Evolutionary conservation across 2,113 vertebrate genomes (phyloP).

Genomic region (Stercorarius parasiticus): DNA sequence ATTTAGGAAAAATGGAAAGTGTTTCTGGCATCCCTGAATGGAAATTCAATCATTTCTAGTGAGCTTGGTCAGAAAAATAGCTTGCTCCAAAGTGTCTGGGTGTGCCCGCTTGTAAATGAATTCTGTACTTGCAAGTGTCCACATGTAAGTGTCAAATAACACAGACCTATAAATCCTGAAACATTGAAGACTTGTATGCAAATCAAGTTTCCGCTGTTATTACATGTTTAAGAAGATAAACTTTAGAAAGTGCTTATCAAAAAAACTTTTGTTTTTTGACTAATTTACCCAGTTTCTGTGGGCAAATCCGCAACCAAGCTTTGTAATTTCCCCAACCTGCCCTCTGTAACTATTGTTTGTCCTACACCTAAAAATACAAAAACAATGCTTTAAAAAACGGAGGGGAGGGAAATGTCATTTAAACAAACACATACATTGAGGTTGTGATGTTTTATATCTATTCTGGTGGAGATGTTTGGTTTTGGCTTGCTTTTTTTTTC

Average conservation of each 20-base stretch:
- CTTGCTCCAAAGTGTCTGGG: neutral
- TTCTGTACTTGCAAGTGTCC: neutral
- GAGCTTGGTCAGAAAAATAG: neutral
- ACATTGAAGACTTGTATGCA: neutral
- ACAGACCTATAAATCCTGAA: neutral
- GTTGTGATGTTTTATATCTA: neutral
- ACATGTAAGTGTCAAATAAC: neutral
- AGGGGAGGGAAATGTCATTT: neutral
- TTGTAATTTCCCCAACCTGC: neutral
- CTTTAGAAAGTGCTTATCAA: neutral
- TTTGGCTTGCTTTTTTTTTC: neutral
- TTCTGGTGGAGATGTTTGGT: neutral
- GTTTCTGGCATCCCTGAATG: slow-evolving; percentile 28
- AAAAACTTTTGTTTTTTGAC: neutral
- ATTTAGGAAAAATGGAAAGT: slow-evolving; percentile 10
- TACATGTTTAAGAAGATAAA: neutral
- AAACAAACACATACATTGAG: neutral
- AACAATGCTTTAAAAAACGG: neutral
- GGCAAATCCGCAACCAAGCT: neutral
- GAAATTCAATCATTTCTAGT: slow-evolving; percentile 23
- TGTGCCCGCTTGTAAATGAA: neutral
- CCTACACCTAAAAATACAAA: neutral
- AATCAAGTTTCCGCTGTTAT: neutral
- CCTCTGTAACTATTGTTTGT: neutral
- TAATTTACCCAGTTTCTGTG: neutral